Conservation (phyloP, 2,797 vertebrate species). For the Dromococcyx pavoninus region DNA sequence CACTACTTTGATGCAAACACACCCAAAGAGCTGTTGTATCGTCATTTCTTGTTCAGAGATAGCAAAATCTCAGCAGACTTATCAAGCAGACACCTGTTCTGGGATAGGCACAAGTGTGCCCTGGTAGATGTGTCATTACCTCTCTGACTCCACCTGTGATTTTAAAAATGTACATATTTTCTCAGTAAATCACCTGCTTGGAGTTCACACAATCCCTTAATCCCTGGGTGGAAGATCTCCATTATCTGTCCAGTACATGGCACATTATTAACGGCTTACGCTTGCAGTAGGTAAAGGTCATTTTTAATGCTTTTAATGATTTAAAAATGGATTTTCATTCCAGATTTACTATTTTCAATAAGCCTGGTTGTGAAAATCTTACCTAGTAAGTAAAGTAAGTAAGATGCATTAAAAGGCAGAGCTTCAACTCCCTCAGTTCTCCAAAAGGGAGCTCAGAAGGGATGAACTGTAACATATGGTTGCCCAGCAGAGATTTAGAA, state of each 20-base stretch:
- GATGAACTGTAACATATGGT: background rate
- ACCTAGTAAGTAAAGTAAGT: background rate
- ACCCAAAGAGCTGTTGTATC: background rate
- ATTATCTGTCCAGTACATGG: constrained; percentile 69
- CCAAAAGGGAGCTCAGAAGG: background rate
- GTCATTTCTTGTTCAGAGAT: background rate
- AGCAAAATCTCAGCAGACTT: background rate
- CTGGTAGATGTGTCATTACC: background rate
- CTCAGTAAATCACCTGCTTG: constrained; percentile 8
- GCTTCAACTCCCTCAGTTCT: background rate
- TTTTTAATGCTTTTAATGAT: constrained; percentile 75
- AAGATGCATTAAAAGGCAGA: background rate
- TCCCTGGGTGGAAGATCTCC: constrained; percentile 49
- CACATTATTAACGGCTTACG: constrained; percentile 73
- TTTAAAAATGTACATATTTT: background rate
- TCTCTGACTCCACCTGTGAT: background rate
- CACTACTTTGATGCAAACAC: background rate
- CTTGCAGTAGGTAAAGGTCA: constrained; percentile 75
- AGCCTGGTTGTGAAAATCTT: constrained; percentile 14
- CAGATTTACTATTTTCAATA: constrained; percentile 59
- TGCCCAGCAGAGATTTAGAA: background rate
- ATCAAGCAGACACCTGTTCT: background rate
- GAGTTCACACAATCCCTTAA: constrained; percentile 67
- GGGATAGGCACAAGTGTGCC: background rate
- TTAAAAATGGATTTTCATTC: constrained; percentile 67